phyloP scores from a whole-genome alignment of 2,888 invertebrate species.

The Ophion costatus region DNA sequence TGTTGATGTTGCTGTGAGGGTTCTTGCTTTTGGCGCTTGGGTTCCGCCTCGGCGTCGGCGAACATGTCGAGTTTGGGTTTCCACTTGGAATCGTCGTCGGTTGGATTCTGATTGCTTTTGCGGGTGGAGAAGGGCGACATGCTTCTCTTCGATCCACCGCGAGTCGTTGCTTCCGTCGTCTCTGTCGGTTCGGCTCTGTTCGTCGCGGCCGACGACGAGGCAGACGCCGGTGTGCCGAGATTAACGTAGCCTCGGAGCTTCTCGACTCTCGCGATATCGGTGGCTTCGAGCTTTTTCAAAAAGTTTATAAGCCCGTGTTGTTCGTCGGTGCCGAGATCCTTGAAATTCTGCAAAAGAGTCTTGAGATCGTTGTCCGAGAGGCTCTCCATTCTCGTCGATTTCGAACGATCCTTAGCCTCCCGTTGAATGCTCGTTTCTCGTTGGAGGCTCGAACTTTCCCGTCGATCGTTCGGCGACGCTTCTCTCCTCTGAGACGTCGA shows the following conservation, averaged over 20 bases:
- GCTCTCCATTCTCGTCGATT: constrained; percentile 87
- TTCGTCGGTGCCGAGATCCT: constrained; percentile 91
- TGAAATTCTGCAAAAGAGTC: constrained; percentile 91
- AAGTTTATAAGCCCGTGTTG: constrained; percentile 93
- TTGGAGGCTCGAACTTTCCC: constrained; percentile 18
- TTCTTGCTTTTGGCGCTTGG: constrained; percentile 46
- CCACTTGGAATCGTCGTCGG: constrained; percentile 79
- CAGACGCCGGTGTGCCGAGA: constrained; percentile 77
- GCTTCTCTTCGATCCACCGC: constrained; percentile 72
- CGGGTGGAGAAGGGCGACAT: constrained; percentile 85
- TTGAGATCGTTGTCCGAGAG: constrained; percentile 92
- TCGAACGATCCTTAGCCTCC: constrained; percentile 72
- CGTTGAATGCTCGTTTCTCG: constrained; percentile 28
- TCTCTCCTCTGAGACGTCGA: constrained; percentile 13
- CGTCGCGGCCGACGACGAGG: constrained; percentile 13
- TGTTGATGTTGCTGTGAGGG: constrained; percentile 42
- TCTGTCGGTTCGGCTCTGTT: constrained; percentile 12
- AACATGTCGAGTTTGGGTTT: constrained; percentile 81
- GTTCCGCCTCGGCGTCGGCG: constrained; percentile 80
- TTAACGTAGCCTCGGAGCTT: constrained; percentile 91
- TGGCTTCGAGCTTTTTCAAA: constrained; percentile 91
- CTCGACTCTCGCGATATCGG: constrained; percentile 91
- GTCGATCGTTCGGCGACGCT: constrained; percentile 10
- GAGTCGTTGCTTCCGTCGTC: constrained; percentile 67
- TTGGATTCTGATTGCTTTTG: constrained; percentile 83